These are phyloP conservation scores for Elegia similella DNA, from an alignment of 2,888 invertebrate genomes.

Conservation along the genomic window DNA sequence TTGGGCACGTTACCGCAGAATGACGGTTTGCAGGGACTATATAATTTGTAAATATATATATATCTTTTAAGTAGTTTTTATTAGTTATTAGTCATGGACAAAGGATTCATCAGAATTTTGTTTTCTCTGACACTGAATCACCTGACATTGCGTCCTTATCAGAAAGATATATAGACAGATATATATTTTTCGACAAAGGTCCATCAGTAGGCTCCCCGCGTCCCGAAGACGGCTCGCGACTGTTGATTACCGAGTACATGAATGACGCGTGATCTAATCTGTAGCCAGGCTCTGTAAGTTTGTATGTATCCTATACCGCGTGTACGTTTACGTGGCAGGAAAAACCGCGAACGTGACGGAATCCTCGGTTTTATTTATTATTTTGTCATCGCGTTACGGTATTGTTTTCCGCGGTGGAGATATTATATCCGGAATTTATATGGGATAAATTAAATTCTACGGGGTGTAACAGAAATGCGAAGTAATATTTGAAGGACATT, in stretches of 20 bases:
- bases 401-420: not conserved
- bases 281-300: not conserved
- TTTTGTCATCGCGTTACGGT: not conserved
- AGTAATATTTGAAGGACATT: no score
- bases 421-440: not conserved
- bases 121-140: no score
- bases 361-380: not conserved
- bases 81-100: no score
- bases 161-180: not conserved
- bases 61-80: no score
- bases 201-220: not conserved
- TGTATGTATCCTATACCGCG: not conserved
- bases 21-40: no score
- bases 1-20: no score
- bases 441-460: no score
- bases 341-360: conserved; percentile 8
- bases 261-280: conserved; percentile 29
- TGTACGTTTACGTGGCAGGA: not conserved
- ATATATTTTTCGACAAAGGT: not conserved
- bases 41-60: no score
- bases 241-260: conserved; percentile 21
- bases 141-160: no score
- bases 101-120: no score
- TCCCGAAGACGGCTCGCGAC: not conserved
- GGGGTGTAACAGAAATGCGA: no score